A percentile compares a stretch with the other conserved stretches of the same genome.
Conservation (phyloP, 2,888 invertebrate species). For the Mongoloraphidia duomilia region DNA sequence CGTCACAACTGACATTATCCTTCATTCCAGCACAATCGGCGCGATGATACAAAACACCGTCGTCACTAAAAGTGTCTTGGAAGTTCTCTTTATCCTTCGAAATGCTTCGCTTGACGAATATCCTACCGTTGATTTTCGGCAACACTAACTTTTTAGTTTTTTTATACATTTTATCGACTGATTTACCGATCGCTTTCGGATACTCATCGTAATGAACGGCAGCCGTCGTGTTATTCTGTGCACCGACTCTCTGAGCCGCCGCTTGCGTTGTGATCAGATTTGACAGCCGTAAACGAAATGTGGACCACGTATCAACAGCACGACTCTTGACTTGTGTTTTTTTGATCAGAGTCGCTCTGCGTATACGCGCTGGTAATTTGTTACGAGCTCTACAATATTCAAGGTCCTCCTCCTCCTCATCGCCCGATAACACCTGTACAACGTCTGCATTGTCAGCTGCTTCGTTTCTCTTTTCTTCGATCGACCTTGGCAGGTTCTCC, state of each 20-base stretch:
- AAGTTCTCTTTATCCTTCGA: no score
- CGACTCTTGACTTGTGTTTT: slow-evolving; percentile 20
- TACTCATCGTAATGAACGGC: slow-evolving; percentile 22
- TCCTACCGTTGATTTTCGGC: slow-evolving; percentile 25
- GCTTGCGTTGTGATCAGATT: slow-evolving; percentile 26
- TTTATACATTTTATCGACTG: slow-evolving; percentile 28
- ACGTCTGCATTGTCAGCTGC: background rate
- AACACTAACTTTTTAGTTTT: slow-evolving; percentile 28
- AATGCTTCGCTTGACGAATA: slow-evolving; percentile 7
- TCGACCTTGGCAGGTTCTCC: background rate
- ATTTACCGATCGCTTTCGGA: slow-evolving; percentile 20
- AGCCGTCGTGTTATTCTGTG: slow-evolving; percentile 10
- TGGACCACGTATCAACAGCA: slow-evolving; percentile 24
- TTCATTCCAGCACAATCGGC: no score
- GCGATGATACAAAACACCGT: no score
- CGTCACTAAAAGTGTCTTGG: no score
- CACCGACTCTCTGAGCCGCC: slow-evolving; percentile 26
- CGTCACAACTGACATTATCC: no score
- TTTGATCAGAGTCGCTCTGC: slow-evolving; percentile 20
- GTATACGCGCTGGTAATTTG: slow-evolving; percentile 21
- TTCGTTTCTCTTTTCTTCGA: background rate
- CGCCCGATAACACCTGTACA: background rate
- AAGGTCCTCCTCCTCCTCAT: slow-evolving; percentile 14
- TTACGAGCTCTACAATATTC: slow-evolving; percentile 22
- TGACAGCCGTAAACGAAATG: slow-evolving; percentile 24